A percentile compares a stretch with the other conserved stretches of the same genome.
Evolutionary conservation across 2,888 invertebrate species (phyloP).

Genomic region (Stenurella melanura): DNA sequence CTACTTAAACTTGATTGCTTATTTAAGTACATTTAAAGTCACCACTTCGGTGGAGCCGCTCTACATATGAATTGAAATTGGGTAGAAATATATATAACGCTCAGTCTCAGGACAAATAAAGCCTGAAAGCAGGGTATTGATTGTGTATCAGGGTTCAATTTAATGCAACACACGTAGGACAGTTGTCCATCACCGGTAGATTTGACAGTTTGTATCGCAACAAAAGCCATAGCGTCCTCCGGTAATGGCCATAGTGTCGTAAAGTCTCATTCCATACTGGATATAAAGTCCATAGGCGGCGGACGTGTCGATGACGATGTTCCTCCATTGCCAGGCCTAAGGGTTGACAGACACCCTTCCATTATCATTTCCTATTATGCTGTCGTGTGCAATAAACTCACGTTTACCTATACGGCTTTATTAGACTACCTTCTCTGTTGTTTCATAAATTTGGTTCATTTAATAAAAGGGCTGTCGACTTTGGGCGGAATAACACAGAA

Average conservation of each 20-base stretch:
- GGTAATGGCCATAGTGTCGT: conserved; percentile 69
- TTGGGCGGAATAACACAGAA: conserved; percentile 28
- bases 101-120: conserved; percentile 26
- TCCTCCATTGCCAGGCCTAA: conserved; percentile 40
- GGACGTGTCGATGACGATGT: conserved; percentile 65
- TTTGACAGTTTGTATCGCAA: conserved; percentile 69
- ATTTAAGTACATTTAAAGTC: too few species aligned
- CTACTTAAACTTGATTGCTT: too few species aligned
- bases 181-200: conserved; percentile 69
- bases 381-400: conserved; percentile 52
- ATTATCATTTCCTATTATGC: conserved; percentile 53
- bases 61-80: conserved; percentile 9
- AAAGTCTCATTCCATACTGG: conserved; percentile 72
- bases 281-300: conserved; percentile 72
- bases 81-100: neutral
- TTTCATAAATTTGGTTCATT: conserved; percentile 26
- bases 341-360: conserved; percentile 53
- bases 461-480: conserved; percentile 34
- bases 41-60: neutral
- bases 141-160: conserved; percentile 57
- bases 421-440: conserved; percentile 28
- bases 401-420: conserved; percentile 50
- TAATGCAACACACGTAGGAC: conserved; percentile 66
- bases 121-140: conserved; percentile 46
- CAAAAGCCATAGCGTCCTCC: conserved; percentile 67